phyloP scores from a whole-genome alignment of 1,140 invertebrate species.

The Cotesia chilonis region DNA sequence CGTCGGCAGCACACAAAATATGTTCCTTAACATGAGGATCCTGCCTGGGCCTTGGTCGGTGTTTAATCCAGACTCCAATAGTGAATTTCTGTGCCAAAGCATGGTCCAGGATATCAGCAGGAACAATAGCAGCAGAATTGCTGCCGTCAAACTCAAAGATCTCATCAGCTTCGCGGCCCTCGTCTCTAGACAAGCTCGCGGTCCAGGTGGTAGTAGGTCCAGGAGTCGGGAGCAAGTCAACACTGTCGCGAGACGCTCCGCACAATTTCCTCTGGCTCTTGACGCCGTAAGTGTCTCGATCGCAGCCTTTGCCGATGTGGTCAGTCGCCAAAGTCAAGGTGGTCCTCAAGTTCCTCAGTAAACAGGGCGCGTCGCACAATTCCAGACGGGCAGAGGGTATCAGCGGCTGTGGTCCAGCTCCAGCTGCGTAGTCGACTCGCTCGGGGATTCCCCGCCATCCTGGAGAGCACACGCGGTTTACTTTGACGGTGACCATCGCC shows the following conservation, averaged over 20 bases:
- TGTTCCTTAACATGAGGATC: constrained; percentile 94
- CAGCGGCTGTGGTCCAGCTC: constrained; percentile 78
- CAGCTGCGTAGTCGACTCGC: constrained; percentile 89
- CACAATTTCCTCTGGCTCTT: constrained; percentile 90
- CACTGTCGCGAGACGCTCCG: constrained; percentile 71
- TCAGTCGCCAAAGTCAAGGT: constrained; percentile 78
- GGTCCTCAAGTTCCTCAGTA: constrained; percentile 69
- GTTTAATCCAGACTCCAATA: constrained; percentile 92
- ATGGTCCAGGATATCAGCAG: constrained; percentile 78
- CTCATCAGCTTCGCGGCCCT: constrained; percentile 88
- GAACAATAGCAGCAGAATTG: constrained; percentile 86
- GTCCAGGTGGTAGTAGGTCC: constrained; percentile 86
- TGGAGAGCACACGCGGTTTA: constrained; percentile 70
- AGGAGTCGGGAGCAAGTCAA: constrained; percentile 89
- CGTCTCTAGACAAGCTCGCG: constrained; percentile 85
- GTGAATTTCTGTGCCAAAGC: constrained; percentile 83
- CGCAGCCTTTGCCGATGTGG: constrained; percentile 91
- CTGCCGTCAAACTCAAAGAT: constrained; percentile 94
- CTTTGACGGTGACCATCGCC: constrained; percentile 94
- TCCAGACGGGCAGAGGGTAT: constrained; percentile 88
- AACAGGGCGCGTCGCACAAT: constrained; percentile 87
- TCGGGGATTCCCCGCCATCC: constrained; percentile 82
- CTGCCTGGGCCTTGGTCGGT: constrained; percentile 74
- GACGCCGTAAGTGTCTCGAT: constrained; percentile 90
- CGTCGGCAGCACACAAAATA: constrained; percentile 94